phyloP scores from a whole-genome alignment of 2,113 vertebrate genomes.

The Eira barbara region DNA sequence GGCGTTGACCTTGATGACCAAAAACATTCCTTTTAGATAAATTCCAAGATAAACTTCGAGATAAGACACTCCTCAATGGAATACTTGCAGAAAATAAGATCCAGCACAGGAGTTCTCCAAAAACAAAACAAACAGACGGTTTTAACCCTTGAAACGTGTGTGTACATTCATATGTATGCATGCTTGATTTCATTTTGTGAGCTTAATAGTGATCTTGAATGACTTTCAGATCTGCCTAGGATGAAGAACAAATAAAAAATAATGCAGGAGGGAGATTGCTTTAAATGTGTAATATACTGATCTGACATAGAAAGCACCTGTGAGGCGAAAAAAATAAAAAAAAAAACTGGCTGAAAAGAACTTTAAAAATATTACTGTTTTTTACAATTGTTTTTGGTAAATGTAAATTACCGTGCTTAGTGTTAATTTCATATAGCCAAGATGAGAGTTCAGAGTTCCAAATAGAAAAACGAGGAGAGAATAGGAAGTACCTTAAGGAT shows the following conservation, averaged over 20 bases:
- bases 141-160: neutral
- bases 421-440: neutral
- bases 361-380: neutral
- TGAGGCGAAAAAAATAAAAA: neutral
- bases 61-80: conserved; percentile 13
- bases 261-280: neutral
- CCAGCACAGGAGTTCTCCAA: neutral
- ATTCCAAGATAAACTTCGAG: conserved; percentile 43
- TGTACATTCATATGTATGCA: neutral
- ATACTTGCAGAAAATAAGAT: neutral
- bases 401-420: neutral
- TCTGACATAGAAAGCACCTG: neutral
- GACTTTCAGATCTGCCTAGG: neutral
- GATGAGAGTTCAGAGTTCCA: neutral
- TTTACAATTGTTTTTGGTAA: neutral
- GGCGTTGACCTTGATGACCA: conserved; percentile 15
- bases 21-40: conserved; percentile 44
- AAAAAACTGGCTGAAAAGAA: neutral
- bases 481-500: neutral
- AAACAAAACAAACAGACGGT: neutral
- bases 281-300: neutral
- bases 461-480: neutral
- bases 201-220: neutral
- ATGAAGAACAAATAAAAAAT: neutral
- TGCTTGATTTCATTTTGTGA: neutral